These are phyloP conservation scores for Hipposideros larvatus DNA, from an alignment of 2,797 vertebrate genomes.

Conservation along the genomic window DNA sequence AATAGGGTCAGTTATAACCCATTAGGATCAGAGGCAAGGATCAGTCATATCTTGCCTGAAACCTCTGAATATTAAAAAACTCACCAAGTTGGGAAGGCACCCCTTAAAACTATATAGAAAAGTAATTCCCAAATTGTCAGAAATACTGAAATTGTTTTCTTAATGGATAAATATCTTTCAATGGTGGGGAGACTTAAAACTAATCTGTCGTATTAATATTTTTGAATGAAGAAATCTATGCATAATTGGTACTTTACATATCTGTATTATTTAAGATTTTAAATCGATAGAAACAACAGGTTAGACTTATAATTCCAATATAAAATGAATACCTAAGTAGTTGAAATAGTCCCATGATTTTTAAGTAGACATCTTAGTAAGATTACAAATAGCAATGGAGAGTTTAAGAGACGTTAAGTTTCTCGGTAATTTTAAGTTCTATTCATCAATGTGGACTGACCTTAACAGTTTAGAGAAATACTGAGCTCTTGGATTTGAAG, in stretches of 20 bases:
- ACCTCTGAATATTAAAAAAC: not conserved
- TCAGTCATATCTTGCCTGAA: not conserved
- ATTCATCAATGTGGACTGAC: not conserved
- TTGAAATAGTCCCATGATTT: not conserved
- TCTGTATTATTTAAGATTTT: not conserved
- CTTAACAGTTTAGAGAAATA: not conserved
- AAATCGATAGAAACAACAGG: not conserved
- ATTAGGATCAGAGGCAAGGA: not conserved
- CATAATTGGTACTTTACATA: not conserved
- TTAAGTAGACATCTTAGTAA: not conserved
- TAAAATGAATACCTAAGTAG: not conserved
- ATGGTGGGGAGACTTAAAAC: not conserved
- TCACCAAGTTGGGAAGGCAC: not conserved
- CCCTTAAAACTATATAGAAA: not conserved
- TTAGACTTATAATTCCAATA: not conserved
- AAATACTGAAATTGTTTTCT: not conserved
- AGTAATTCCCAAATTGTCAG: not conserved
- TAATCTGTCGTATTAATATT: not conserved
- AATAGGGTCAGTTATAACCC: not conserved
- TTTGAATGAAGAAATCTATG: slow-evolving; percentile 21
- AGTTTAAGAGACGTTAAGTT: not conserved
- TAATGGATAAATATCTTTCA: not conserved
- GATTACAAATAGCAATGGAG: not conserved
- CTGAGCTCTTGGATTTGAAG: not conserved
- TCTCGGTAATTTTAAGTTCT: not conserved